Base-by-base conservation (phyloP, 2,113 vertebrate species). In the Dromaius novaehollandiae region DNA sequence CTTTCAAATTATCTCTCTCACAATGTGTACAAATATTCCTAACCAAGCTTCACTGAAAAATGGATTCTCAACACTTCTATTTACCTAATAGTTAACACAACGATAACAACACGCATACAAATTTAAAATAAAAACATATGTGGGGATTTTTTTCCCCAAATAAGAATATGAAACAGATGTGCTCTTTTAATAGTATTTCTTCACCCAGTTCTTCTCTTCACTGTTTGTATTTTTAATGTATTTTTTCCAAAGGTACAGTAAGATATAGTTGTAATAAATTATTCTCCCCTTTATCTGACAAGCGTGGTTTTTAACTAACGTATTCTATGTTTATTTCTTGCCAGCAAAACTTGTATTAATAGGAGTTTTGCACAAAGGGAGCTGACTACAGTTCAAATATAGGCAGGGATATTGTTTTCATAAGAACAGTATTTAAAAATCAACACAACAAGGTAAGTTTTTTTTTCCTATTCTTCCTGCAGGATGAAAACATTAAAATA, bases 81-180 rank as follows among this genome's bases (percentile, higher is more conserved):
- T 98, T 98, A 98, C 97, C 97, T 98, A 98, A 98, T 97, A 98
- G 96, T 98, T 98, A 98, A 97, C 97, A 97, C 94, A 98, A 98
- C 95, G 96, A 98, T 98, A 98, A 98, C 96, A 98, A 97, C 96
- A 97, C 96, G 98, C 98, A 98, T 97, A 96, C 97, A 98, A 97
- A 98, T 98, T 97, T 98, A 98, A 98, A 98, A 97, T 96, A 98
- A 98, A 97, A 98, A 98, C 98, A 98, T 86, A 97, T 98, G 98
- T 95, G 95, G 78, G 17, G 38, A 88, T 94, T 96, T 98, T 94
- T 97, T 93, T 58, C 83, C 84, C 77, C 9, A 96, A 97, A 97
- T 95, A 97, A 96, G 95, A 98, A 98, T 98, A 95, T 94, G 96
- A 98, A 98, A 98, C 98, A 98, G 97, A 98, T 98, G 98, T 97